These are phyloP conservation scores for Melolontha melolontha DNA, from an alignment of 2,888 invertebrate genomes.

Conservation along the genomic window DNA sequence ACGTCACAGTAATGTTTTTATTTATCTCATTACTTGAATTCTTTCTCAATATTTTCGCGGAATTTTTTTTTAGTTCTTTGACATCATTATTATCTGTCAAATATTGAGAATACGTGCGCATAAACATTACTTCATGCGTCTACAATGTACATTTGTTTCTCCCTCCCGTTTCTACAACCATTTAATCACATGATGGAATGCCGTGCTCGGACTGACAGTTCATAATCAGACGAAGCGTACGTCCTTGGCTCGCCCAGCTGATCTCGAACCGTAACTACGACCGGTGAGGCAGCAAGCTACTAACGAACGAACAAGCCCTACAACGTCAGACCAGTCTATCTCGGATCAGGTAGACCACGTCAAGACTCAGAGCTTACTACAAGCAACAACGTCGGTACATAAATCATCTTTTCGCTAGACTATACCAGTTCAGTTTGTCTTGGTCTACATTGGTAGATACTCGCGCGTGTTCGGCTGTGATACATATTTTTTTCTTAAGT, in stretches of 20 bases:
- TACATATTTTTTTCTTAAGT: not conserved
- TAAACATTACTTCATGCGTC: not conserved
- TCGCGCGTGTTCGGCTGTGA: not conserved
- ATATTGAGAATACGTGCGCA: not conserved
- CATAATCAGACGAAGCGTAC: not conserved
- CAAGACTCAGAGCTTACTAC: slow-evolving; percentile 4
- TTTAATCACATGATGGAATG: slow-evolving; percentile 5
- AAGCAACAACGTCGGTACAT: not conserved
- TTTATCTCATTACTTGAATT: too few relatives aligned
- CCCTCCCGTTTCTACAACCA: not conserved
- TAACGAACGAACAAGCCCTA: slow-evolving; percentile 15
- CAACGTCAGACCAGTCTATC: slow-evolving; percentile 21
- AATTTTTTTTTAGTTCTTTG: too few relatives aligned
- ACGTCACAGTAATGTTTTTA: too few relatives aligned
- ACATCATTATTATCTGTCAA: too few relatives aligned
- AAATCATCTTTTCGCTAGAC: slow-evolving; percentile 16
- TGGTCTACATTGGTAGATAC: not conserved
- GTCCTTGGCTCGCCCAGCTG: slow-evolving; percentile 31
- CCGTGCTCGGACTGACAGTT: not conserved
- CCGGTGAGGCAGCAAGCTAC: not conserved
- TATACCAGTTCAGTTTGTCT: slow-evolving; percentile 5
- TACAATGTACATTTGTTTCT: not conserved
- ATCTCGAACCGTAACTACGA: slow-evolving; percentile 16
- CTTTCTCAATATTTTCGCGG: too few relatives aligned
- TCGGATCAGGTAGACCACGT: slow-evolving; percentile 14